phyloP scores from a whole-genome alignment of 2,888 invertebrate genomes.

The Ennomos erosarius region DNA sequence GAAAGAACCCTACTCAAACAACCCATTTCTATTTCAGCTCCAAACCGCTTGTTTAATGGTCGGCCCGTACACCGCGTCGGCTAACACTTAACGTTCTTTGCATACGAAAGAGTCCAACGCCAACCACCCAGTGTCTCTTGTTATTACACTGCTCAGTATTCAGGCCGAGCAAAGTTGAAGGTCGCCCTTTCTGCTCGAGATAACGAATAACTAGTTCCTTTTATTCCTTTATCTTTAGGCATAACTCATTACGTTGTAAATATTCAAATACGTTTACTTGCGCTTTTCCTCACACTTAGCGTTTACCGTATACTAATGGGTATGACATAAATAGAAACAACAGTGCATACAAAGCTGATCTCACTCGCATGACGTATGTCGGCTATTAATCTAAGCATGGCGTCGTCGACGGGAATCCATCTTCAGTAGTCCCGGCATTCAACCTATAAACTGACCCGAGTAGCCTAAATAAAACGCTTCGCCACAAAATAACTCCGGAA shows the following conservation, averaged over 20 bases:
- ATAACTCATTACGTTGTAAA: conserved; percentile 41
- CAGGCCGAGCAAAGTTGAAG: conserved; percentile 74
- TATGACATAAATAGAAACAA: conserved; percentile 42
- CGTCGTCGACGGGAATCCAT: conserved; percentile 50
- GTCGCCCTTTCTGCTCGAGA: conserved; percentile 73
- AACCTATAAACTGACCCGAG: conserved; percentile 59
- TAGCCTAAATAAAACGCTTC: conserved; percentile 66
- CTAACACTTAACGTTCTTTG: conserved; percentile 85
- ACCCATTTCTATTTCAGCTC: conserved; percentile 83
- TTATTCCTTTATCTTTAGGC: conserved; percentile 53
- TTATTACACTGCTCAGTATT: conserved; percentile 80
- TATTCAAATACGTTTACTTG: conserved; percentile 39
- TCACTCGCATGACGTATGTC: conserved; percentile 52
- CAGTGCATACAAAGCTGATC: conserved; percentile 46
- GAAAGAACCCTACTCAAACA: conserved; percentile 85
- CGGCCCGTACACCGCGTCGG: conserved; percentile 82
- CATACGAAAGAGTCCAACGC: conserved; percentile 80
- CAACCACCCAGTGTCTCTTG: conserved; percentile 76
- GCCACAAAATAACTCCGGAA: conserved; percentile 70
- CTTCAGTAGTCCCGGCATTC: conserved; percentile 47
- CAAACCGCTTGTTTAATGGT: conserved; percentile 83
- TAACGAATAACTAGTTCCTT: conserved; percentile 71
- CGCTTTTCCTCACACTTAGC: conserved; percentile 32
- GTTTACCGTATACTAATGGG: conserved; percentile 33
- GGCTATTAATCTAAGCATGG: conserved; percentile 49